phyloP scores from a whole-genome alignment of 2,113 vertebrate genomes.

The Callipepla squamata region DNA sequence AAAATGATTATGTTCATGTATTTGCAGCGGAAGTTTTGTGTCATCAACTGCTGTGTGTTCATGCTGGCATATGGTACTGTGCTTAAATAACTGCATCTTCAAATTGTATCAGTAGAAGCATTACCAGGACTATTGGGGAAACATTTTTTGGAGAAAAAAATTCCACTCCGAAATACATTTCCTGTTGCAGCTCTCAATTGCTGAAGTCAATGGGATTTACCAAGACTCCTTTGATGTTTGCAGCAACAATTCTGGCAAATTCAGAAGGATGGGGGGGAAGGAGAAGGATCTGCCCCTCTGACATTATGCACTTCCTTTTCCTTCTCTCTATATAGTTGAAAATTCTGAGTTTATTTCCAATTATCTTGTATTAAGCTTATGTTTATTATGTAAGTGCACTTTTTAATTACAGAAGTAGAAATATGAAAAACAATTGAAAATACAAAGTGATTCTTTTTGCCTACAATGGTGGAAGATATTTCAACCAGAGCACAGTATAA shows the following conservation, averaged over 20 bases:
- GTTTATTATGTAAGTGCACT: not conserved
- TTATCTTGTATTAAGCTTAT: slow-evolving; percentile 2
- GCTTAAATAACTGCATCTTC: not conserved
- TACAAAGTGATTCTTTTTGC: slow-evolving; percentile 3
- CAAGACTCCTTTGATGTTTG: not conserved
- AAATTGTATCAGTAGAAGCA: not conserved
- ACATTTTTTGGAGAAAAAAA: not conserved
- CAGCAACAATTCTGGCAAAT: not conserved
- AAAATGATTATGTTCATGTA: not conserved
- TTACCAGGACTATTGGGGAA: not conserved
- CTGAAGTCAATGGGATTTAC: not conserved
- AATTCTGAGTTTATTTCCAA: slow-evolving; percentile 17
- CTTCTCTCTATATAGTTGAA: not conserved
- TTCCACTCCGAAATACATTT: not conserved
- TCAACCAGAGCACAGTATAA: not conserved
- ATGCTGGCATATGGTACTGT: not conserved
- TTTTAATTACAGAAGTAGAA: slow-evolving; percentile 52
- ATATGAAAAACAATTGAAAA: slow-evolving; percentile 32
- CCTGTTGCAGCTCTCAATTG: not conserved
- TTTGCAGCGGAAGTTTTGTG: not conserved
- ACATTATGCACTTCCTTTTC: not conserved
- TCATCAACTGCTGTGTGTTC: not conserved
- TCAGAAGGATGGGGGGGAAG: not conserved
- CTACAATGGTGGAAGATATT: slow-evolving; percentile 29
- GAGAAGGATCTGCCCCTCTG: not conserved